These are phyloP conservation scores for Aricia artaxerxes DNA, from an alignment of 2,888 invertebrate species.

Conservation along the genomic window DNA sequence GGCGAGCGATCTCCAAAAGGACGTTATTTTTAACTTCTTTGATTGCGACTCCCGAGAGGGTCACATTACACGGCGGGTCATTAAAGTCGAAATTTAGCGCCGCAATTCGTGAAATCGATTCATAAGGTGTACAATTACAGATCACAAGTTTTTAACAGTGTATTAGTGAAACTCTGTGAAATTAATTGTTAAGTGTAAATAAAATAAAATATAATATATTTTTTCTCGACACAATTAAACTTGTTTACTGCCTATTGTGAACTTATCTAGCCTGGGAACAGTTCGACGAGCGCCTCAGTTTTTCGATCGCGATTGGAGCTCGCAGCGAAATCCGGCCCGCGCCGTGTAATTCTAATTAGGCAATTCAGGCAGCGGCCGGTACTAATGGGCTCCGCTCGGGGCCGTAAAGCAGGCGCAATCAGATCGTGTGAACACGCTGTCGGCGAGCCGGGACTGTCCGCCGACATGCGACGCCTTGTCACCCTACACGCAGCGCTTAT, in stretches of 20 bases:
- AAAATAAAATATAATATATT: not conserved
- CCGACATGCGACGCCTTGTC: conserved; percentile 76
- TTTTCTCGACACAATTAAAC: not conserved
- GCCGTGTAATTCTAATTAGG: conserved; percentile 77
- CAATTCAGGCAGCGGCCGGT: conserved; percentile 66
- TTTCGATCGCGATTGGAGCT: conserved; percentile 41
- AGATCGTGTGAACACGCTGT: conserved; percentile 75
- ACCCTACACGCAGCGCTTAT: conserved; percentile 56
- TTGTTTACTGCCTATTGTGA: conserved; percentile 24
- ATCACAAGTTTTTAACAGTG: not conserved
- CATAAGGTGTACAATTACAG: not conserved
- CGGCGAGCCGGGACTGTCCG: conserved; percentile 66
- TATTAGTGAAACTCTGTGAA: not conserved
- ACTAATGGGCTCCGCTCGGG: conserved; percentile 68
- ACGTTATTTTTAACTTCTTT: conserved; percentile 11
- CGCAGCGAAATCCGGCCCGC: conserved; percentile 56
- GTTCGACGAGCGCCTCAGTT: conserved; percentile 20
- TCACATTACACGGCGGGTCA: not conserved
- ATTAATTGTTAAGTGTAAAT: not conserved
- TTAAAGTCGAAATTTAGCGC: not conserved
- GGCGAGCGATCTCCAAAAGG: conserved; percentile 13
- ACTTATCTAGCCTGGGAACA: conserved; percentile 14
- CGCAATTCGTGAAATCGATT: not conserved
- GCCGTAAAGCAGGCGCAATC: conserved; percentile 73
- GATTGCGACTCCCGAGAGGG: conserved; percentile 8